Evolutionary conservation across 2,113 vertebrate species (phyloP).

Genomic region (Cariama cristata): DNA sequence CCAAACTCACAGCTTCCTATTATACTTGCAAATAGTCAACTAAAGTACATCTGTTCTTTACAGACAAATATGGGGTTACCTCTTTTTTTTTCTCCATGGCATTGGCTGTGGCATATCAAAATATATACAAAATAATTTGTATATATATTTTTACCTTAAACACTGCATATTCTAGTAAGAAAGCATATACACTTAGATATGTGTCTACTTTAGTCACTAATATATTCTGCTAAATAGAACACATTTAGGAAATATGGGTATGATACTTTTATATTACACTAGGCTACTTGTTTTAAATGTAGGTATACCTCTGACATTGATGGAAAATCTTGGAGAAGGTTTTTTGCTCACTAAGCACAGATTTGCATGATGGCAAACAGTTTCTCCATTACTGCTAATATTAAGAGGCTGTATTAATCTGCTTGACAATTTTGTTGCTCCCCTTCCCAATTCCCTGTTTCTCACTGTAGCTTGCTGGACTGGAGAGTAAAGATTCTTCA

Average conservation of each 20-base stretch:
- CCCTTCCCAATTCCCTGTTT: background rate
- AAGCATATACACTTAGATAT: background rate
- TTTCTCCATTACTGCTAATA: slow-evolving; percentile 59
- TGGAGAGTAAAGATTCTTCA: background rate
- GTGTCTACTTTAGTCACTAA: background rate
- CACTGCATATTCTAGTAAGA: background rate
- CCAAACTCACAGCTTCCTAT: slow-evolving; percentile 24
- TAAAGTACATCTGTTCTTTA: slow-evolving; percentile 42
- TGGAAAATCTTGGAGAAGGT: slow-evolving; percentile 41
- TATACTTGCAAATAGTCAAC: slow-evolving; percentile 62
- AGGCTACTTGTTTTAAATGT: background rate
- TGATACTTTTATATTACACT: background rate
- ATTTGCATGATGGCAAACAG: slow-evolving; percentile 65
- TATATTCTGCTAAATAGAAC: background rate
- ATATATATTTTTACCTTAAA: background rate
- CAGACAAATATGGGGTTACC: background rate
- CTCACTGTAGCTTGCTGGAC: background rate
- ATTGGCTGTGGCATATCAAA: background rate
- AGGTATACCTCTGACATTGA: slow-evolving; percentile 42
- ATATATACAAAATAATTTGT: background rate
- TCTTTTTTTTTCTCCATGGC: background rate
- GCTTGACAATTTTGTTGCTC: slow-evolving; percentile 50
- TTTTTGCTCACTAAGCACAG: slow-evolving; percentile 66
- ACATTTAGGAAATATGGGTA: background rate
- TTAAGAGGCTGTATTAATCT: slow-evolving; percentile 54